phyloP scores from a whole-genome alignment of 2,888 invertebrate genomes.

The Sesia apiformis region DNA sequence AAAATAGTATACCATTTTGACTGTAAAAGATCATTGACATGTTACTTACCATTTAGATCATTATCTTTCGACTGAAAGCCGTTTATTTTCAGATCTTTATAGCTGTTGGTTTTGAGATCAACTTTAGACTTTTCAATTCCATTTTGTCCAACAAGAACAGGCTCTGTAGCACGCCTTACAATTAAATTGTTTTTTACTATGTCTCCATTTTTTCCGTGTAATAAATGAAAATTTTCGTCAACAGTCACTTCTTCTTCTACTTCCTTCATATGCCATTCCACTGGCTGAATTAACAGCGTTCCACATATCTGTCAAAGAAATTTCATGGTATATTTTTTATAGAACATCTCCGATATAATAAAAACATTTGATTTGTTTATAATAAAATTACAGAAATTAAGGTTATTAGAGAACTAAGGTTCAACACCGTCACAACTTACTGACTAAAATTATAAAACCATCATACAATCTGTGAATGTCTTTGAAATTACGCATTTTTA shows the following conservation, averaged over 20 bases:
- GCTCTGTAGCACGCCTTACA: slow-evolving; percentile 18
- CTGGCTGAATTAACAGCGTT: slow-evolving; percentile 73
- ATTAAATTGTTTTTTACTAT: slow-evolving; percentile 36
- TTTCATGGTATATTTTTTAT: neutral
- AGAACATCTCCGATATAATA: neutral
- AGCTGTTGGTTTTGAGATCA: slow-evolving; percentile 29
- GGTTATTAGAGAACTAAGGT: neutral
- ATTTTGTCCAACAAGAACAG: slow-evolving; percentile 15
- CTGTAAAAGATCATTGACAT: too few relatives aligned
- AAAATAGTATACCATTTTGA: too few relatives aligned
- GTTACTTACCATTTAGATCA: slow-evolving; percentile 29
- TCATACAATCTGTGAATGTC: too few relatives aligned
- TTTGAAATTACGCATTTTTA: too few relatives aligned
- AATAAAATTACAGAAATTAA: slow-evolving; percentile 1
- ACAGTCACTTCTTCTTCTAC: slow-evolving; percentile 45
- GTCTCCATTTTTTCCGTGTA: slow-evolving; percentile 41
- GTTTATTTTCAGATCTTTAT: slow-evolving; percentile 24
- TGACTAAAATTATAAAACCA: neutral
- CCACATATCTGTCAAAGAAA: slow-evolving; percentile 64
- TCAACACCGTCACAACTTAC: neutral
- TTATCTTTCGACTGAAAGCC: slow-evolving; percentile 20
- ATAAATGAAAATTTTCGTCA: slow-evolving; percentile 47
- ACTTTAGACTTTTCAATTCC: slow-evolving; percentile 18
- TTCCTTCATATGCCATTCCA: slow-evolving; percentile 70
- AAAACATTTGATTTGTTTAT: slow-evolving; percentile 1